phyloP scores from a whole-genome alignment of 2,888 invertebrate species.

The Dusona sp. region DNA sequence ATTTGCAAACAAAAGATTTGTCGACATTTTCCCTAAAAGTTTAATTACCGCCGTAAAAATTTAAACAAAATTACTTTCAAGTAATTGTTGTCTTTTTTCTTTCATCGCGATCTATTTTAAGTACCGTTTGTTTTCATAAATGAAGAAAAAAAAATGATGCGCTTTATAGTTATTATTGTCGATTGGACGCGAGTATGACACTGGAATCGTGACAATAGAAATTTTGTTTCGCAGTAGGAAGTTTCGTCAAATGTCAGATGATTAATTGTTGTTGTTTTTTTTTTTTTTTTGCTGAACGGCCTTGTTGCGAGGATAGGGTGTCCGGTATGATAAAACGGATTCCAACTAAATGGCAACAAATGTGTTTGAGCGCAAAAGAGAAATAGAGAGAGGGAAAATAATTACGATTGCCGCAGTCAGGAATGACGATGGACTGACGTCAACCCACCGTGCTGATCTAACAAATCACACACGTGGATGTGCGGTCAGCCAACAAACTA shows the following conservation, averaged over 20 bases:
- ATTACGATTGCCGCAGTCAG: conserved; percentile 57
- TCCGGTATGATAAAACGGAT: conserved; percentile 47
- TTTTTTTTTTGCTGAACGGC: conserved; percentile 24
- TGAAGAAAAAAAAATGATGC: neutral
- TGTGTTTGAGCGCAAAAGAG: neutral
- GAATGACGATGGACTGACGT: conserved; percentile 65
- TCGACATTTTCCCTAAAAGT: neutral
- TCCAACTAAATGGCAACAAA: conserved; percentile 24
- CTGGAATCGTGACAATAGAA: neutral
- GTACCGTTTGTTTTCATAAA: neutral
- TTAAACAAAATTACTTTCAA: neutral
- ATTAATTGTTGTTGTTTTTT: neutral
- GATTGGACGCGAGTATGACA: neutral
- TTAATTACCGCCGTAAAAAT: neutral
- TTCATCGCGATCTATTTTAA: neutral
- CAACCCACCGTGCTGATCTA: conserved; percentile 42
- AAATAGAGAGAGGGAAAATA: conserved; percentile 14
- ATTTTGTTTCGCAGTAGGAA: neutral
- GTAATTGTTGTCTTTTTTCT: neutral
- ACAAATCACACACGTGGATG: conserved; percentile 59
- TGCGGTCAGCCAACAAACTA: conserved; percentile 48
- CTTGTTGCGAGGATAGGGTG: conserved; percentile 48
- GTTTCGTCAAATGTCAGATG: conserved; percentile 27
- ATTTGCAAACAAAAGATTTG: neutral
- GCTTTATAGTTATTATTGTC: neutral